Conservation (phyloP, 2,888 invertebrate species). For the Mycalesis mineus region DNA sequence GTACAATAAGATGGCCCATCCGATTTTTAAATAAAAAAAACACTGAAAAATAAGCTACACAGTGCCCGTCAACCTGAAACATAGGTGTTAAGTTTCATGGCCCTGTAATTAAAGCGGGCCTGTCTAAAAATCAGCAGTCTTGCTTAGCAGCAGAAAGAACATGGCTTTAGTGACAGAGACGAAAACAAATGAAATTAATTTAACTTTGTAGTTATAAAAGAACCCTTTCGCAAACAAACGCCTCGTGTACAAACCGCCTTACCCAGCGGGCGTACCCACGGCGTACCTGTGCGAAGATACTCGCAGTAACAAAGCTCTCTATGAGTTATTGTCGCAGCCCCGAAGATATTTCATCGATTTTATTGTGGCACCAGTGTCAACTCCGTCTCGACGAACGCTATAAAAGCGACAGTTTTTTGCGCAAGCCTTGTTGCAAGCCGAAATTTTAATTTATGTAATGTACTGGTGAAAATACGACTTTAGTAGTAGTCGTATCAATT, state of each 20-base stretch:
- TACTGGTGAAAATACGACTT: neutral
- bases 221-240: too few relatives aligned
- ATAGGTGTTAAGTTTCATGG: too few relatives aligned
- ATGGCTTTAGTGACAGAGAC: too few relatives aligned
- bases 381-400: constrained; percentile 67
- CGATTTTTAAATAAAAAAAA: too few relatives aligned
- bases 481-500: neutral
- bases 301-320: constrained; percentile 26
- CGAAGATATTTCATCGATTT: constrained; percentile 76
- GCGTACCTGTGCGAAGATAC: constrained; percentile 59
- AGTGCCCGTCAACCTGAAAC: too few relatives aligned
- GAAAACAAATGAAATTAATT: too few relatives aligned
- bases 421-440: constrained; percentile 12
- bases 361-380: constrained; percentile 78
- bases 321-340: constrained; percentile 66
- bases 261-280: constrained; percentile 59
- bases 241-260: constrained; percentile 24
- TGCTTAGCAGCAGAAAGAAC: too few relatives aligned
- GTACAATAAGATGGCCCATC: too few relatives aligned
- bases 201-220: too few relatives aligned
- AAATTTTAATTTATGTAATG: constrained; percentile 6
- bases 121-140: too few relatives aligned
- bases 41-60: too few relatives aligned
- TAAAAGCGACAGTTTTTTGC: constrained; percentile 45
- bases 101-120: too few relatives aligned